Base-by-base conservation (phyloP, 2,797 vertebrate species). In the Notolabrus celidotus region DNA sequence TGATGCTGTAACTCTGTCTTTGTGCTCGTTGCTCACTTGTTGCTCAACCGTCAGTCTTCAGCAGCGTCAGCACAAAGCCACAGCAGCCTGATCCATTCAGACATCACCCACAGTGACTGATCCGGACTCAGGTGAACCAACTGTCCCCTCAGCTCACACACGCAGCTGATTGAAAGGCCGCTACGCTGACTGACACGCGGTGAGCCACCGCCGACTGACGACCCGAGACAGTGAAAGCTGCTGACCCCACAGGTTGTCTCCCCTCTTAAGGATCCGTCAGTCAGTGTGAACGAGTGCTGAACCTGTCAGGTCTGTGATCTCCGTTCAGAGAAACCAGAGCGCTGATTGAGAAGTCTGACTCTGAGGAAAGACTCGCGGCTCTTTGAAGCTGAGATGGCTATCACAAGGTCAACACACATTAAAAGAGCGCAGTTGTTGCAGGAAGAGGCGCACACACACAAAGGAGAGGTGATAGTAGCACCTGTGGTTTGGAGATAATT, bases 161-260 rank as follows among this genome's bases (percentile, higher is more conserved):
- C 46, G 23, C 51, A 22, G 16, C 41, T 50, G 78, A 80, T 55
- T 51, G 82, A 75, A 5, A 42, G 25, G 47, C 29, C 2, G n/a
- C 47, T 19, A 38, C 3, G 4, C 49, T 63, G 84, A 82, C 64
- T 78, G 85, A 83, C 79, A 63, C 20, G 45, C 62, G 16, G 10
- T 8, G 38, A 72, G 12, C 58, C 57, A 4, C 29, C 16, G 47
- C 34, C 3, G 10, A 5, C 57, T 9, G 50, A 39, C 46, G 79
- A 65, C 46, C 65, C 53, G 76, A 64, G 29, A 55, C 51, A 76
- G 72, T 46, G 72, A 87, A 90, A 87, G 83, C 80, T 88, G 90
- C 90, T 92, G 90, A 92, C 67, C 84, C 67, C 54, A 77, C 88
- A 83, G 7, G 64, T 69, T 86, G 89, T 84, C 89, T 72, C 80